phyloP scores from a whole-genome alignment of 2,797 vertebrate genomes.

The Clarias fuscus region DNA sequence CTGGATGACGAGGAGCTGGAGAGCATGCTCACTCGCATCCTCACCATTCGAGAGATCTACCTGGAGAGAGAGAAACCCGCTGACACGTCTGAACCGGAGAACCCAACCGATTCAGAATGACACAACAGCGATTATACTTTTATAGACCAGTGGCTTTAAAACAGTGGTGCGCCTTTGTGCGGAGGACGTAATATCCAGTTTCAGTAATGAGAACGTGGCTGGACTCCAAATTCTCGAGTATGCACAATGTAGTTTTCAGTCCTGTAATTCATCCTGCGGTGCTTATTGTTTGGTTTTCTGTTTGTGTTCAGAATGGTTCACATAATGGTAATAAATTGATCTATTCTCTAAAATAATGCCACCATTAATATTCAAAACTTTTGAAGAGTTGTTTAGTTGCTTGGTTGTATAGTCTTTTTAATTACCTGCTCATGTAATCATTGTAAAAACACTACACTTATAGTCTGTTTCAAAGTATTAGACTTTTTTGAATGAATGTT shows the following conservation, averaged over 20 bases:
- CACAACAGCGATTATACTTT: not conserved
- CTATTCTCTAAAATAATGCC: not conserved
- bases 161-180: not conserved
- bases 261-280: constrained; percentile 7
- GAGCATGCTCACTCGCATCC: constrained; percentile 93
- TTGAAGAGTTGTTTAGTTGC: not conserved
- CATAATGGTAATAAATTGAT: not conserved
- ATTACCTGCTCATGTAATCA: constrained; percentile 1
- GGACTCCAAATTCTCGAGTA: not conserved
- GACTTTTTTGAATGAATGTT: not conserved
- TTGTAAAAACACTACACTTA: constrained; percentile 25
- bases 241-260: constrained; percentile 4
- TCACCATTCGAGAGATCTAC: constrained; percentile 91
- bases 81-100: constrained; percentile 60
- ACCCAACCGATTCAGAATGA: constrained; percentile 24
- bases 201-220: not conserved
- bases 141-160: not conserved
- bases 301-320: constrained; percentile 16
- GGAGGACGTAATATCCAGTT: not conserved
- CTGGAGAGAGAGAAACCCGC: constrained; percentile 82
- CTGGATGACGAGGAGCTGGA: constrained; percentile 90
- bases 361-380: not conserved
- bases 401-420: constrained; percentile 8
- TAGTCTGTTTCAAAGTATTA: not conserved
- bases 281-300: not conserved